These are phyloP conservation scores for Chrysotoxum bicinctum DNA, from an alignment of 2,888 invertebrate genomes.

Conservation along the genomic window DNA sequence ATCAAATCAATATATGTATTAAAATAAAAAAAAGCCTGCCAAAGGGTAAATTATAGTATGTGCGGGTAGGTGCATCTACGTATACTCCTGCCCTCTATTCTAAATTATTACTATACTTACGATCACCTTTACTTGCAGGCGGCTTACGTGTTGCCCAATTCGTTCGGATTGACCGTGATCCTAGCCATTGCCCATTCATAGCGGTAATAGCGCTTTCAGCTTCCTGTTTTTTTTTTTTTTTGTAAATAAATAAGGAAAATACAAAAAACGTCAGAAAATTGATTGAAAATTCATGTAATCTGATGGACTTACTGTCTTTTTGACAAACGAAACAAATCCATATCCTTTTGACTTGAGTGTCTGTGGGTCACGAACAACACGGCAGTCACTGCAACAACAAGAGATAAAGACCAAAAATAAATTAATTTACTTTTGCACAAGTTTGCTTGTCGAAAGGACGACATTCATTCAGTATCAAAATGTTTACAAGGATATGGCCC, in stretches of 20 bases:
- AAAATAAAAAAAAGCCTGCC: neutral
- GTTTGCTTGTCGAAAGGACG: slow-evolving; percentile 7
- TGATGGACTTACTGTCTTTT: slow-evolving; percentile 92
- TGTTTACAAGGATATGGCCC: slow-evolving; percentile 27
- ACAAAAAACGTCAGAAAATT: slow-evolving; percentile 5
- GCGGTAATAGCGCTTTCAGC: slow-evolving; percentile 98
- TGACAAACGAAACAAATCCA: slow-evolving; percentile 99
- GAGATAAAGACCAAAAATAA: slow-evolving; percentile 25
- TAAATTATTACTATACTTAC: slow-evolving; percentile 82
- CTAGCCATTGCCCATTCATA: slow-evolving; percentile 99
- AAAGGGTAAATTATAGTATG: neutral
- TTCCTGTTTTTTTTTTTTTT: slow-evolving; percentile 85
- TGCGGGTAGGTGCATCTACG: neutral
- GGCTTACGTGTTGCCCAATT: slow-evolving; percentile 99
- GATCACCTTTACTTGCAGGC: slow-evolving; percentile 94
- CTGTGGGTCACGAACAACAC: slow-evolving; percentile 99
- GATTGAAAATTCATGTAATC: neutral
- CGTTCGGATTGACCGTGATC: slow-evolving; percentile 97
- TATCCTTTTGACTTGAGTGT: slow-evolving; percentile 99
- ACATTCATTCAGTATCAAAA: slow-evolving; percentile 21
- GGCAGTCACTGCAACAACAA: slow-evolving; percentile 91
- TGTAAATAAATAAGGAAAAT: slow-evolving; percentile 73
- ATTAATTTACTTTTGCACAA: slow-evolving; percentile 22
- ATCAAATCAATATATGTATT: slow-evolving; percentile 1
- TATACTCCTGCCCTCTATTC: neutral